Base-by-base conservation (phyloP, 2,797 vertebrate genomes). In the Xiphorhynchus erythropygius region DNA sequence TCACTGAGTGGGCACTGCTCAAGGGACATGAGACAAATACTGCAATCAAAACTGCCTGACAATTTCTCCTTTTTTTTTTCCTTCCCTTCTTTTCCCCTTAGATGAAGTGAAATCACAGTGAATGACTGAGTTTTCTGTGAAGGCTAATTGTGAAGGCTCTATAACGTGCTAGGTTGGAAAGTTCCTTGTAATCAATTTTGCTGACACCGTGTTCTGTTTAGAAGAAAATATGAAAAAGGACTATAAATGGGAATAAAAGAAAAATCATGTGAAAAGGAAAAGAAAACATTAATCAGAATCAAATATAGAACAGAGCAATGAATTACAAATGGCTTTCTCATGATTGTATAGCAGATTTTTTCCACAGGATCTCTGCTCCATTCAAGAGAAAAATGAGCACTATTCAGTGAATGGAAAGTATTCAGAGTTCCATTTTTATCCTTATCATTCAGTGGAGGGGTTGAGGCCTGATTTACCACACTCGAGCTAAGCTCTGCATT, bases 301-400 rank as follows among this genome's bases (percentile, higher is more conserved):
- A 96, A 97, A 96, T 95, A 96, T 94, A 97, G 93, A 93, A 92
- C 89, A 85, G 89, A 84, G 68, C 90, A 95, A 96, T 94, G 92
- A 96, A 96, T 97, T 93, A 96, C 93, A 97, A 97, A 96, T 93
- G 89, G 84, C 84, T 94, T 93, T 95, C 90, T 93, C 94, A 82
- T 96, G 90, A 95, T 94, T 96, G 83, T 95, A 82, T 95, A 95
- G 96, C 71, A 13, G 59, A 28, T 83, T 91, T 95, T 95, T 96
- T 92, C 81, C 90, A 93, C 95, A 96, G 96, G 92, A 96, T 93
- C 81, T 96, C 87, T 95, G 90, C 69, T 96, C 82, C 92, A 96
- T 95, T 96, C 96, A 96, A 83, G 94, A 95, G 89, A 94, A 87
- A 96, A 97, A 94, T 95, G 96, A 95, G 88, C 60, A 15, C 93